Base-by-base conservation (phyloP, 2,113 vertebrate genomes). In the Mormoops blainvillei region DNA sequence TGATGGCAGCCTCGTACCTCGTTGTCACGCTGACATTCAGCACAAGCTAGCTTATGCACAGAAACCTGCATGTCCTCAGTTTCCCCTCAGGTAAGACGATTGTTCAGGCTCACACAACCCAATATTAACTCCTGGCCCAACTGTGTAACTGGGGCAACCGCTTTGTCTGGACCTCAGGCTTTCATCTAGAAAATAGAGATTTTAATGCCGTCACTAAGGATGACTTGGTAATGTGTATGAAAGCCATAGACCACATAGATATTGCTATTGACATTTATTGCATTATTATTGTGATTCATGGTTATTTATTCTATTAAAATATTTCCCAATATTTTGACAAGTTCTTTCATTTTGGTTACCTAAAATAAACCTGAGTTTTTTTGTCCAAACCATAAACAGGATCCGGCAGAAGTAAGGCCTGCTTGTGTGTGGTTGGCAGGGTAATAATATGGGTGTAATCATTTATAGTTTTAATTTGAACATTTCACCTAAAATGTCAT, bases 101-200 rank as follows among this genome's bases (percentile, higher is more conserved):
- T 52, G 52, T n/a, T 41, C n/a, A n/a, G 50, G 41, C 22, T 63
- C 77, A 24, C 22, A 54, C 9, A 43, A 5, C 4, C 45, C n/a
- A 56, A 0, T 1, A 5, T 3, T 48, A 16, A 9, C 43, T 56
- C 50, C 74, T 52, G 63, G 36, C 41, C 54, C 38, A 6, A 1
- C n/a, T 6, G 0, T 31, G 31, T 33, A 65, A 38, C 43, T 4
- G 16, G 20, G 26, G 22, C 68, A 28, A 7, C 41, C 41, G 1
- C 14, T 78, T 26, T 38, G 5, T 24, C 78, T 71, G 31, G 56
- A 56, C 41, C 14, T 41, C 70, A 48, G 6, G 9, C 54, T 71
- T 65, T 45, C 33, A 14, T 26, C 50, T 83, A 48, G 80, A 82
- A 94, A 82, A 77, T 0, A 52, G 41, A 70, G 9, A 7, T 58